Base-by-base conservation (phyloP, 1,140 invertebrate species). In the Ephestia elutella region DNA sequence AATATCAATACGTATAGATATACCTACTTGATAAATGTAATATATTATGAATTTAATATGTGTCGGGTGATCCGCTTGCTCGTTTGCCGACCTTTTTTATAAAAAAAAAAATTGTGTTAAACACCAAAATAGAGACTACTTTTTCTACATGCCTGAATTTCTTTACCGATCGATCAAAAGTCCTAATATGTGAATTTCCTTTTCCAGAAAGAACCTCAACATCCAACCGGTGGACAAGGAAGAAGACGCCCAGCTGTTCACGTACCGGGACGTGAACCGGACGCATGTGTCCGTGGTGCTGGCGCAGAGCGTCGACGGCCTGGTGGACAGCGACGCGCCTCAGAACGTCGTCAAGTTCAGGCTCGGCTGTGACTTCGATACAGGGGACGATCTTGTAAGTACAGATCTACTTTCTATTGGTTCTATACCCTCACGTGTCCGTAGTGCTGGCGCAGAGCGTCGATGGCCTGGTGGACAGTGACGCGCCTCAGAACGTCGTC, bases 311-410 rank as follows among this genome's bases (percentile, higher is more conserved):
- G 78, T 96, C 62, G 95, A 96, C 67, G 90, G 93, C 54, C 84
- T 96, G 13, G 95, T 96, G 0, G 95, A 96, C 84, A 90, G 91
- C 18, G 94, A 95, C 78, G 90, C 90, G 62, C 95, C 95, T 1
- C 91, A 93, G 73, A 96, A 95, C 83, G 91, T 96, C 44, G 90
- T 96, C 20, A 96, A 96, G 88, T 96, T 96, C 82, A 90, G 94
- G 49, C 78, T 93, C 3, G 90, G 91, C 15, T 93, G 92, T 59
- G 91, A 92, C 69, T 92, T 90, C 63, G 82, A 90, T 55, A 89
- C 92, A 30, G 90, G 91, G 28, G 90, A 92, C 66, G 92, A 92
- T 68, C 84, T 89, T 71, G 92, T 93, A 75, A 88, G 87, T 87
- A 11, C n/a, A n/a, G n/a, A 32, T 15, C 13, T 32, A 32, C 30